Evolutionary conservation across 2,797 vertebrate genomes (phyloP).

Genomic region (Chiroxiphia lanceolata): DNA sequence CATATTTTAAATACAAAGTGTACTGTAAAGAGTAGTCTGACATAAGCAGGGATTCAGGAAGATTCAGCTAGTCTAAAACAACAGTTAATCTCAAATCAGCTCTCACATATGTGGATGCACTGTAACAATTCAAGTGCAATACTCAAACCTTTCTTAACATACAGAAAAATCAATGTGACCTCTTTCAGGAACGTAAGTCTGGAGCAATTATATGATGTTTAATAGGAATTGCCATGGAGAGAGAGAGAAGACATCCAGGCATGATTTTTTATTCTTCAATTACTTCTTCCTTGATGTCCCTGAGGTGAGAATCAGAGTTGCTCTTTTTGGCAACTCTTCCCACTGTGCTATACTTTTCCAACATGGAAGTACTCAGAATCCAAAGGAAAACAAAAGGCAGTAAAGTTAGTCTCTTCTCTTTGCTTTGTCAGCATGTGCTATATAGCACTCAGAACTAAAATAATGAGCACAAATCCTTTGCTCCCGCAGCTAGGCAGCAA

Average conservation of each 20-base stretch:
- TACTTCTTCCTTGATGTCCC: not conserved
- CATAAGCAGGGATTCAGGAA: not conserved
- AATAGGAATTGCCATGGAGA: not conserved
- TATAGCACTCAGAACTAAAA: not conserved
- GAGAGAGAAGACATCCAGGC: not conserved
- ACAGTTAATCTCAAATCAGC: not conserved
- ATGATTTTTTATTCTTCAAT: constrained; percentile 5
- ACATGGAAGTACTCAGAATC: not conserved
- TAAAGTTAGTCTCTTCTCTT: not conserved
- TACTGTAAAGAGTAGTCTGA: not conserved
- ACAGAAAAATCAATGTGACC: constrained; percentile 16
- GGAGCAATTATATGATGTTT: not conserved
- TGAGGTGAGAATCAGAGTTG: not conserved
- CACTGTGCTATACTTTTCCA: not conserved
- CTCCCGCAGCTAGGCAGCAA: not conserved
- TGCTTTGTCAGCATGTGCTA: not conserved
- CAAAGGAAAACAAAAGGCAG: not conserved
- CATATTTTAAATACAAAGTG: not conserved
- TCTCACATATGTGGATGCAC: not conserved
- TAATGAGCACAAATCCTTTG: not conserved
- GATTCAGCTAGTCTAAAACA: not conserved
- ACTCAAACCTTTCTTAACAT: constrained; percentile 8
- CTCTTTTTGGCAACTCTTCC: not conserved
- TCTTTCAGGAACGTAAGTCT: not conserved
- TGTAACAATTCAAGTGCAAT: not conserved